These are phyloP conservation scores for Torymus texanus DNA, from an alignment of 2,888 invertebrate genomes.

Conservation along the genomic window DNA sequence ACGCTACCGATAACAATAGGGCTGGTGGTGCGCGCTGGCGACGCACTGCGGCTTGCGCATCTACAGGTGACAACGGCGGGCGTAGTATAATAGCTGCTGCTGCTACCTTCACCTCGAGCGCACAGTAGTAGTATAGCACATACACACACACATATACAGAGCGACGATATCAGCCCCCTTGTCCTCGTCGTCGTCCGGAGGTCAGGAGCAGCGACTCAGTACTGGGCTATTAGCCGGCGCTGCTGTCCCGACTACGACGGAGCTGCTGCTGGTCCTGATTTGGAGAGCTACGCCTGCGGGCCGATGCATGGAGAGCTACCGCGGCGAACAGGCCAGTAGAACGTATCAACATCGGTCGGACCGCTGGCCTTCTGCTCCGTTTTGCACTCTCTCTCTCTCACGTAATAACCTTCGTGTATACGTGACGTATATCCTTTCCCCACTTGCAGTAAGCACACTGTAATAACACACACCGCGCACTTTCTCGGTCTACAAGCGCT, in stretches of 20 bases:
- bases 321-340: slow-evolving; percentile 32
- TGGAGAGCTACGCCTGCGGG: slow-evolving; percentile 4
- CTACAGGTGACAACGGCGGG: slow-evolving; percentile 10
- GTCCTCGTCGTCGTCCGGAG: background rate
- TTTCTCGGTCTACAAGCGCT: no score
- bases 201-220: slow-evolving; percentile 18
- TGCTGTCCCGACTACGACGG: no score
- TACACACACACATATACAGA: background rate
- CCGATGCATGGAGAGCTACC: slow-evolving; percentile 30
- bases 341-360: slow-evolving; percentile 35
- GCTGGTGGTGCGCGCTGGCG: background rate
- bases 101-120: background rate
- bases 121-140: background rate
- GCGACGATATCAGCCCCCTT: no score
- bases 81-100: background rate
- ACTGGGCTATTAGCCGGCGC: slow-evolving; percentile 14
- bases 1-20: background rate
- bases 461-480: no score
- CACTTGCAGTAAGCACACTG: no score
- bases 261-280: slow-evolving; percentile 11
- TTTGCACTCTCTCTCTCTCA: background rate
- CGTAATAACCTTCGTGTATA: background rate
- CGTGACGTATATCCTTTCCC: no score
- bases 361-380: background rate
- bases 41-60: slow-evolving; percentile 21